Percentiles rank a stretch among this genome's conserved stretches.
These are phyloP conservation scores for Parambassis ranga DNA, from an alignment of 2,797 vertebrate genomes.

Conservation along the genomic window DNA sequence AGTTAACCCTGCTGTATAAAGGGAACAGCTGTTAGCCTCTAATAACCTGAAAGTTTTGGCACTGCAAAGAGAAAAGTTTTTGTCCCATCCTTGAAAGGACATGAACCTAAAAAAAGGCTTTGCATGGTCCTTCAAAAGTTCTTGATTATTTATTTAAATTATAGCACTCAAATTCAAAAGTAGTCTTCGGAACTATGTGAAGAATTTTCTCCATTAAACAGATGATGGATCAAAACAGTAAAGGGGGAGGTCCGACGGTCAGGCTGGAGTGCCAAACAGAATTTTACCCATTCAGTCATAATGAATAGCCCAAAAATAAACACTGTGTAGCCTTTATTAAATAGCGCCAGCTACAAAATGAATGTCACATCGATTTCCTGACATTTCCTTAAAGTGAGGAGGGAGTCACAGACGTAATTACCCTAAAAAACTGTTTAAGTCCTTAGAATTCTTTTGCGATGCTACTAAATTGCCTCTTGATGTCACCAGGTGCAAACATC, in stretches of 20 bases:
- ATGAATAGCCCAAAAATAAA: not conserved
- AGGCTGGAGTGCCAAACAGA: not conserved
- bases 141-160: slow-evolving; percentile 60
- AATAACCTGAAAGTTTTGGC: not conserved
- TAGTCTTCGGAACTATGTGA: not conserved
- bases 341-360: not conserved
- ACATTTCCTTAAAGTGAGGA: not conserved
- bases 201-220: not conserved
- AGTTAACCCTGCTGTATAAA: not conserved
- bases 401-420: not conserved
- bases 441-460: not conserved
- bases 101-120: not conserved
- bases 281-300: not conserved
- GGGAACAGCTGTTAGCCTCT: slow-evolving; percentile 12
- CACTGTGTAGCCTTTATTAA: not conserved
- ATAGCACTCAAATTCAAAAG: slow-evolving; percentile 10
- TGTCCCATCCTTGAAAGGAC: slow-evolving; percentile 17
- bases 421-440: not conserved
- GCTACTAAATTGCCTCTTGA: not conserved
- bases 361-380: not conserved
- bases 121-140: slow-evolving; percentile 21
- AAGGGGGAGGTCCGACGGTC: not conserved
- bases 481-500: not conserved
- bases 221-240: not conserved
- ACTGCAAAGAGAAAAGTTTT: not conserved